Evolutionary conservation across 2,797 vertebrate genomes (phyloP).

Genomic region (Tenualosa ilisha): DNA sequence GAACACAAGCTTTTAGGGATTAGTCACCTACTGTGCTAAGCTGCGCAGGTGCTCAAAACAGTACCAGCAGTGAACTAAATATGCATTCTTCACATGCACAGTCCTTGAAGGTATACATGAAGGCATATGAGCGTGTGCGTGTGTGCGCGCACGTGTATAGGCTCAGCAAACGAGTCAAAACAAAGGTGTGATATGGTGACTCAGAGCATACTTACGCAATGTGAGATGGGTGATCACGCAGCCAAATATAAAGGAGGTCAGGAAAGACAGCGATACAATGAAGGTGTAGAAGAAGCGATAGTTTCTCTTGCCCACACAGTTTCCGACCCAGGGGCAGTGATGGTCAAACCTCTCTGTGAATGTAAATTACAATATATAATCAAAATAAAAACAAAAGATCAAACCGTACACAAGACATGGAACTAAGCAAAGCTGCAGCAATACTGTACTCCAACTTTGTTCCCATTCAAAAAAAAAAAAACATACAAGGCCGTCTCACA

Average conservation of each 20-base stretch:
- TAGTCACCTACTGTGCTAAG: not conserved
- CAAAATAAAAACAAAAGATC: too few relatives aligned
- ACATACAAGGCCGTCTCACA: not conserved
- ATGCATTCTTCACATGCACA: not conserved
- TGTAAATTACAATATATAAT: not conserved
- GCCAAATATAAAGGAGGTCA: constrained; percentile 95
- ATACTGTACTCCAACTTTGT: not conserved
- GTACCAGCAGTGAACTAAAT: not conserved
- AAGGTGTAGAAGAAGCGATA: constrained; percentile 97
- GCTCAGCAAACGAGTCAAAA: constrained; percentile 3
- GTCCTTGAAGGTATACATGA: not conserved
- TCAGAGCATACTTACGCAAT: constrained; percentile 80
- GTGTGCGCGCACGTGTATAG: not conserved
- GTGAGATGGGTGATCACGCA: constrained; percentile 93
- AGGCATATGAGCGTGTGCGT: not conserved
- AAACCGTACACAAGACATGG: not conserved
- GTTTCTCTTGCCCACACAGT: constrained; percentile 95
- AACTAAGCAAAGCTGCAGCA: not conserved
- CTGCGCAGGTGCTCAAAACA: not conserved
- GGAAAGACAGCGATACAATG: constrained; percentile 93
- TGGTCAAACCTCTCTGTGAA: constrained; percentile 90
- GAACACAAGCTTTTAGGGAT: not conserved
- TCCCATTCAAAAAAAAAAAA: not conserved
- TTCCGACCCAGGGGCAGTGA: constrained; percentile 97
- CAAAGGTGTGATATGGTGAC: constrained; percentile 6